These are phyloP conservation scores for Oceanodroma leucorhoa DNA, from an alignment of 2,797 vertebrate species.

Conservation along the genomic window DNA sequence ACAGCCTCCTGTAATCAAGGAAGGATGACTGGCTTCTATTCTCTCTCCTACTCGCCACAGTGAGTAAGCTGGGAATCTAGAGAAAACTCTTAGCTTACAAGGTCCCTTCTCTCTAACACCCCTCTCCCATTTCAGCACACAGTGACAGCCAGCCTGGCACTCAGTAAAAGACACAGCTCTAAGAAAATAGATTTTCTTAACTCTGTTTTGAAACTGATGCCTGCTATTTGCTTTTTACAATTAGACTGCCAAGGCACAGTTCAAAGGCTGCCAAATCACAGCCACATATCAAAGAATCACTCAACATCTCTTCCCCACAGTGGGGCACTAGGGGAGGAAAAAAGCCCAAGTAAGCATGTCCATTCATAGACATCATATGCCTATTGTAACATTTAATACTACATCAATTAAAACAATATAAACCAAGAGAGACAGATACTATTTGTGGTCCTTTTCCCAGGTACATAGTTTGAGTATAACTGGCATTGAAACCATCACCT, in stretches of 20 bases:
- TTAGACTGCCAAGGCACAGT: neutral
- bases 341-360: neutral
- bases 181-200: neutral
- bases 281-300: neutral
- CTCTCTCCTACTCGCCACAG: neutral
- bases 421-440: neutral
- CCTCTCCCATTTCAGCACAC: neutral
- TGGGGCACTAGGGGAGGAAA: neutral
- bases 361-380: neutral
- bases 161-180: neutral
- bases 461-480: neutral
- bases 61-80: neutral
- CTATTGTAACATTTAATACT: neutral
- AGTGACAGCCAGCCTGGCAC: neutral
- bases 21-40: neutral
- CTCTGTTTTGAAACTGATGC: neutral
- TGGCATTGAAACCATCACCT: neutral
- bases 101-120: neutral
- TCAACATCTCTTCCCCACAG: neutral
- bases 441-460: neutral
- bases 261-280: neutral
- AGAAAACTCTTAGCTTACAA: neutral
- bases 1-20: neutral
- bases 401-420: neutral
- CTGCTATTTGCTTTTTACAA: neutral